Evolutionary conservation across 53 echinoderm and acorn worm species (phyloP).

Genomic region (Echinometra lucunter): DNA sequence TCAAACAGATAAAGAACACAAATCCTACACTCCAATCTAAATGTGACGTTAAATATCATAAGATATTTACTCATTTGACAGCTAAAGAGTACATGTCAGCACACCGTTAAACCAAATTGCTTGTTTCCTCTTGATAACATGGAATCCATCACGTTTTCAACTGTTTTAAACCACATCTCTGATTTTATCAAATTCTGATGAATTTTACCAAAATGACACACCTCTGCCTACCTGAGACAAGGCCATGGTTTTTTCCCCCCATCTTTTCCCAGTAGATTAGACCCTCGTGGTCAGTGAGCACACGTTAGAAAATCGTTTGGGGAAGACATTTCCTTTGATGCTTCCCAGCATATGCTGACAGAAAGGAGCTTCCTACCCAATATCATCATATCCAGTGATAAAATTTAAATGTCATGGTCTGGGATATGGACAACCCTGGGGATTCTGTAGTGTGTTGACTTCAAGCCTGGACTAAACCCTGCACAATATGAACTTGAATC

Average conservation of each 20-base stretch:
- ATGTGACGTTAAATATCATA: neutral
- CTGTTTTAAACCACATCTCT: conserved; percentile 1
- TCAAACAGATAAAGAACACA: neutral
- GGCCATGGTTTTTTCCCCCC: conserved; percentile 18
- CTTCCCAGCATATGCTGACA: neutral
- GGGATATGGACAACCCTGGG: neutral
- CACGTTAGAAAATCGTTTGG: conserved; percentile 16
- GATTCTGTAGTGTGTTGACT: neutral
- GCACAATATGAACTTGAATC: no score
- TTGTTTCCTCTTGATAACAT: conserved; percentile 23
- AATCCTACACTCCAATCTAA: neutral
- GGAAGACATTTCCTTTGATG: conserved; percentile 33
- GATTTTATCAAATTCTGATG: neutral
- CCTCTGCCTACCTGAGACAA: neutral
- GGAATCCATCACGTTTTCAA: neutral
- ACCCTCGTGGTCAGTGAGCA: neutral
- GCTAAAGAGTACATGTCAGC: neutral
- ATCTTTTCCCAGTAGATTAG: neutral
- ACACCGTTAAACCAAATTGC: neutral
- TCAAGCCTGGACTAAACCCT: no score
- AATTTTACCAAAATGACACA: neutral
- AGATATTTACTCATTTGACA: neutral
- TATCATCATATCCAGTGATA: conserved; percentile 8
- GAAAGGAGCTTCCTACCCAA: neutral
- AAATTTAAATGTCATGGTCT: conserved; percentile 28